Evolutionary conservation across 1,140 invertebrate genomes (phyloP), one percentile per base, ranked within the genome.

Genomic region (Philaenus spumarius): DNA sequence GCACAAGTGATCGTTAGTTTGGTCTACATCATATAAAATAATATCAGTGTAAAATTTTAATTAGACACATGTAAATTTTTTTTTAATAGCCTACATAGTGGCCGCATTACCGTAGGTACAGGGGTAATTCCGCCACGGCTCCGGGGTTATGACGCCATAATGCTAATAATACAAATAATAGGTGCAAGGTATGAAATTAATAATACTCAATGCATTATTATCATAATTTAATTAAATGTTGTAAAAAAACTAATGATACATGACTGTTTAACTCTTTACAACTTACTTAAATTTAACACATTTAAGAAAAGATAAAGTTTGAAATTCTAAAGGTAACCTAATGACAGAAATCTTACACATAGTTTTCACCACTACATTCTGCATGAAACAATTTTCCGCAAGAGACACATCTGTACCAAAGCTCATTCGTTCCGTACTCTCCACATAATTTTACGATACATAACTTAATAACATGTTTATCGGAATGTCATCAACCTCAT

Each of bases 321-420:
- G n/a, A n/a, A n/a, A n/a, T n/a, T n/a, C n/a, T n/a, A n/a, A n/a
- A n/a, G n/a, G n/a, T n/a, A n/a, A n/a, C n/a, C n/a, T n/a, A n/a
- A n/a, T n/a, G n/a, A n/a, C n/a, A n/a, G 22, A 39, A 58, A 24
- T 53, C 24, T n/a, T 58, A 24, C 2, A 24, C 15, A 30, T 22
- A 30, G 37, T 58, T 35, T 19, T 35, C 2, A 19, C 52, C 61
- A 60, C 58, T 63, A 39, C 58, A 61, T 15, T 37, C 23, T 23
- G 52, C 37, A 50, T 63, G 61, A 15, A 42, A 52, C 61, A 42
- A 63, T 30, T 50, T n/a, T 12, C 24, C n/a, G 51, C 58, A 63
- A 22, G 20, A 51, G 12, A 51, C 47, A 56, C 53, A 63, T 5
- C 47, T 39, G 34, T 53, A 63, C 59, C 62, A 63, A 7, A 58